These are phyloP conservation scores for Carettochelys insculpta DNA, from an alignment of 2,113 vertebrate species.

Conservation along the genomic window DNA sequence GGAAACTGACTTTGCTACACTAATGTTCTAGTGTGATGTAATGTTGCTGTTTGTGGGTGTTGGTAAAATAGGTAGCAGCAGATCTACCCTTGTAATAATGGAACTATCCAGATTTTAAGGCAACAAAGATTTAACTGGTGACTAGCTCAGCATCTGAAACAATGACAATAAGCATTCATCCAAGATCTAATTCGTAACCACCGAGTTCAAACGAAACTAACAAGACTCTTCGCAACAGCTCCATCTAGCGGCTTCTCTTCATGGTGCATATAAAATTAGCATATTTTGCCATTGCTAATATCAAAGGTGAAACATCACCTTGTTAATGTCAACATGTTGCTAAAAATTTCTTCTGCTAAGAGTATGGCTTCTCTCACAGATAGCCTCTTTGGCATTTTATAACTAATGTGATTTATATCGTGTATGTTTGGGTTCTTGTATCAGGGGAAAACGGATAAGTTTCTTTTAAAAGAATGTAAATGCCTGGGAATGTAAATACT, in stretches of 20 bases:
- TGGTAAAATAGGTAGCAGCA: neutral
- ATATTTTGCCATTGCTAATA: neutral
- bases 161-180: neutral
- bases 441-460: neutral
- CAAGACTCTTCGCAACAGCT: neutral
- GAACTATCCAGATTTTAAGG: neutral
- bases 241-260: rapidly evolving
- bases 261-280: neutral
- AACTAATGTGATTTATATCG: neutral
- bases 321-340: neutral
- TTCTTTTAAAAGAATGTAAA: neutral
- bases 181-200: neutral
- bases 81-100: neutral
- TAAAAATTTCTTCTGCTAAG: neutral
- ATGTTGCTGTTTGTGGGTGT: neutral
- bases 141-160: neutral
- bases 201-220: neutral
- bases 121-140: neutral
- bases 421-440: neutral
- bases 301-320: neutral
- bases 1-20: neutral
- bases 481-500: neutral
- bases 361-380: neutral
- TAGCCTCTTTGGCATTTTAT: neutral
- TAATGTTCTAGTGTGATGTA: neutral